Conservation (phyloP, 2,113 vertebrate genomes). For the Oreamnos americanus region DNA sequence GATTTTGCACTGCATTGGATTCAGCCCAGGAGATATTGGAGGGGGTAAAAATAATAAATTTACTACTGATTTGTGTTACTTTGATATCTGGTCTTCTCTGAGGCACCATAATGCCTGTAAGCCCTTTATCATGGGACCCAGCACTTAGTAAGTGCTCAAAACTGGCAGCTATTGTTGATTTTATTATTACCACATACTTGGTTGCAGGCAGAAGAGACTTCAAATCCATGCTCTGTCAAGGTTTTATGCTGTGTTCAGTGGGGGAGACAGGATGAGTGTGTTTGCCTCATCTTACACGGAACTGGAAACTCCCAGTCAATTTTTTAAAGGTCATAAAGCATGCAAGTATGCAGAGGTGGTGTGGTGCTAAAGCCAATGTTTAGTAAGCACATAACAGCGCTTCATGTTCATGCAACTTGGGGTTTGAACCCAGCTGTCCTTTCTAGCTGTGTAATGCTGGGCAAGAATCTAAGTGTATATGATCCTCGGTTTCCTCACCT, state of each 20-base stretch:
- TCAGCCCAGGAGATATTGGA: background rate
- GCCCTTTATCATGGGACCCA: background rate
- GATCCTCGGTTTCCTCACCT: background rate
- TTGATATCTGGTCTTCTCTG: background rate
- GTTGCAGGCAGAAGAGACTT: background rate
- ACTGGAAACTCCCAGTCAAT: background rate
- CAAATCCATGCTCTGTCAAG: background rate
- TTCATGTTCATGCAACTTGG: background rate
- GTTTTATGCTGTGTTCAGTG: background rate
- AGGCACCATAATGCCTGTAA: background rate
- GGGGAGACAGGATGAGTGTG: background rate
- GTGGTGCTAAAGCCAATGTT: background rate
- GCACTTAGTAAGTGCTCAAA: background rate
- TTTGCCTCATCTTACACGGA: background rate
- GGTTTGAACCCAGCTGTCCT: background rate
- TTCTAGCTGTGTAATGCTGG: background rate
- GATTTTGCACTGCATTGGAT: background rate
- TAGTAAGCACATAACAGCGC: background rate
- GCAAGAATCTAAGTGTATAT: background rate
- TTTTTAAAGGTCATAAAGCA: background rate
- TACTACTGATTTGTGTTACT: background rate
- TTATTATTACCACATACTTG: background rate
- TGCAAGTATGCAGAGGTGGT: background rate
- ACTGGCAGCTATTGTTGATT: background rate
- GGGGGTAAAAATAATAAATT: background rate